Percentiles rank a stretch among this genome's conserved stretches.
phyloP scores from a whole-genome alignment of 2,113 vertebrate species.

The Platycercus adscitus region DNA sequence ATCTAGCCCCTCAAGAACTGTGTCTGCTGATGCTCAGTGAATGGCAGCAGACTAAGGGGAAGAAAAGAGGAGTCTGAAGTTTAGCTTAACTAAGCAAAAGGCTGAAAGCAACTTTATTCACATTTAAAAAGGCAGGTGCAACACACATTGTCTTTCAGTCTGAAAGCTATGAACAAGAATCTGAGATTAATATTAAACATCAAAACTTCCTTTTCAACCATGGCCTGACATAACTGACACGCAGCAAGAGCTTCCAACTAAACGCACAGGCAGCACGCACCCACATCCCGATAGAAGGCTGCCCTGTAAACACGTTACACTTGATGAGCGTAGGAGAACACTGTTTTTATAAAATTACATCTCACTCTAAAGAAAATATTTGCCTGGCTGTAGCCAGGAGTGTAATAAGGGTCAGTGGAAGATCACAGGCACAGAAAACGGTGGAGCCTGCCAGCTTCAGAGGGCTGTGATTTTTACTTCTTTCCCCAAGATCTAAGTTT shows the following conservation, averaged over 20 bases:
- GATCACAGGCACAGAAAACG: conserved; percentile 7
- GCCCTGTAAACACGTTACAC: background rate
- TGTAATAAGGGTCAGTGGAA: conserved; percentile 14
- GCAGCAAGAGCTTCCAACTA: background rate
- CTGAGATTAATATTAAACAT: background rate
- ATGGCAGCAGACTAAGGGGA: background rate
- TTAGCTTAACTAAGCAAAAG: background rate
- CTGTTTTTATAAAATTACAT: conserved; percentile 18
- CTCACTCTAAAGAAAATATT: conserved; percentile 43
- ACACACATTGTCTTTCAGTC: background rate
- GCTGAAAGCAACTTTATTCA: background rate
- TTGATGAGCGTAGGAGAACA: background rate
- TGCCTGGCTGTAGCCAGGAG: conserved; percentile 4
- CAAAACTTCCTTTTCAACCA: background rate
- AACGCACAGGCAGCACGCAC: background rate
- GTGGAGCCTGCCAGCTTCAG: background rate
- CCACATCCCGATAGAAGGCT: background rate
- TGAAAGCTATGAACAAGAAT: background rate
- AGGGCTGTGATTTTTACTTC: background rate
- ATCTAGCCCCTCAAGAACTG: background rate
- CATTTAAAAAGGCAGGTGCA: background rate
- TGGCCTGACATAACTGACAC: background rate
- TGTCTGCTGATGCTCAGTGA: background rate
- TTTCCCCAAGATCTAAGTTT: background rate
- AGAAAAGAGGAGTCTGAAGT: background rate